Percentiles rank a stretch among this genome's conserved stretches.
Conservation (phyloP, 2,888 invertebrate genomes). For the Hymenopus coronatus region DNA sequence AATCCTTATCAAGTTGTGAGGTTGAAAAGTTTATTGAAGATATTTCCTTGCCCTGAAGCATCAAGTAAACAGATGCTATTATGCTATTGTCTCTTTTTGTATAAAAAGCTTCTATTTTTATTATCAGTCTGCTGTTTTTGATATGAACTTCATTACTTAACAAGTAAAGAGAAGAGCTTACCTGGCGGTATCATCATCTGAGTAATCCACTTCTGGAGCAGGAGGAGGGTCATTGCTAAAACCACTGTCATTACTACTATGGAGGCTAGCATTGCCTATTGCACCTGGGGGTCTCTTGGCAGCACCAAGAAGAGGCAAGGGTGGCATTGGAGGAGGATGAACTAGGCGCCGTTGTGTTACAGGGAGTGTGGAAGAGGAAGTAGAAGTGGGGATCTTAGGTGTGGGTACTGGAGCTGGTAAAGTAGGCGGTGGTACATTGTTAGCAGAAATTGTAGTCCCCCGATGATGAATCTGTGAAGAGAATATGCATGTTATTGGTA, state of each 20-base stretch:
- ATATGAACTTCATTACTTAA: background rate
- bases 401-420: constrained; percentile 68
- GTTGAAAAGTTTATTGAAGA: too few relatives aligned
- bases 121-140: background rate
- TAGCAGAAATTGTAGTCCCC: constrained; percentile 13
- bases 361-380: constrained; percentile 31
- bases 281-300: constrained; percentile 26
- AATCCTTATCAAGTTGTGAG: too few relatives aligned
- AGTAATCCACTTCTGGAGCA: constrained; percentile 85
- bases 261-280: constrained; percentile 53
- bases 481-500: background rate
- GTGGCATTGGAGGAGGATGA: constrained; percentile 32
- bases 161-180: constrained; percentile 41
- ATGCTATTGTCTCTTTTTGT: too few relatives aligned
- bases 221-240: constrained; percentile 86
- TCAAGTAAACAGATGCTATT: too few relatives aligned
- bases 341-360: constrained; percentile 13
- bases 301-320: constrained; percentile 28
- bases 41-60: too few relatives aligned
- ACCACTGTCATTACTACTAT: constrained; percentile 89
- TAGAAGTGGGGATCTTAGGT: constrained; percentile 37
- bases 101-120: too few relatives aligned
- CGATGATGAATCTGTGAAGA: constrained; percentile 44
- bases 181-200: constrained; percentile 81
- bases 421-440: constrained; percentile 66